phyloP scores from a whole-genome alignment of 2,888 invertebrate species.

The Cheilosia soror region DNA sequence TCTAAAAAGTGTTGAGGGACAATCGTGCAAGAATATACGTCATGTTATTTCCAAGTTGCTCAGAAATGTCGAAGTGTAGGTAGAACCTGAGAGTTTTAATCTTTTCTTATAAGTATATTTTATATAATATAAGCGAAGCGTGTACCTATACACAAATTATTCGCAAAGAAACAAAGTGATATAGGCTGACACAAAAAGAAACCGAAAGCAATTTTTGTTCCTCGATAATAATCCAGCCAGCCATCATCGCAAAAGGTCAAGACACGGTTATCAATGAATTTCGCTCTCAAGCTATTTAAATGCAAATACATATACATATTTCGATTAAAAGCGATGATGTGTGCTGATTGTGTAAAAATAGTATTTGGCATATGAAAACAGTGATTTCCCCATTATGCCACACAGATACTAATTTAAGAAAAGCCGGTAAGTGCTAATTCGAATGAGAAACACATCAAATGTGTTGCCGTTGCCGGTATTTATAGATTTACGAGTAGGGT shows the following conservation, averaged over 20 bases:
- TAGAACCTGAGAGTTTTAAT: too few species aligned
- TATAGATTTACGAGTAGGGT: slow-evolving; percentile 2
- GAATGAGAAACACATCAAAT: background rate
- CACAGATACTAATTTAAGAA: slow-evolving; percentile 18
- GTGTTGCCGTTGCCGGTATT: background rate
- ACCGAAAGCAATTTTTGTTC: slow-evolving; percentile 39
- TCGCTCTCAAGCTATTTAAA: slow-evolving; percentile 18
- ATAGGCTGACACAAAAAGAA: slow-evolving; percentile 14
- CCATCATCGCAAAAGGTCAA: slow-evolving; percentile 38
- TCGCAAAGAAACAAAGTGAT: background rate
- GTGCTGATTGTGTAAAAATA: slow-evolving; percentile 5
- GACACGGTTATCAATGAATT: slow-evolving; percentile 43
- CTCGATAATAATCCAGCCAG: slow-evolving; percentile 18
- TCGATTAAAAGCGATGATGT: background rate
- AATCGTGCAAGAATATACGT: too few species aligned
- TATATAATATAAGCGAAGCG: too few species aligned
- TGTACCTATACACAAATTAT: background rate
- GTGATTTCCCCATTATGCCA: background rate
- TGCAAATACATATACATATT: slow-evolving; percentile 35
- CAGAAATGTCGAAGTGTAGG: too few species aligned
- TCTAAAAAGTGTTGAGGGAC: too few species aligned
- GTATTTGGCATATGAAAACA: background rate
- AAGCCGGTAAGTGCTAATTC: slow-evolving; percentile 10
- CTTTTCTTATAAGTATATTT: too few species aligned
- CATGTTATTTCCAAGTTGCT: too few species aligned